These are phyloP conservation scores for Lacerta bilineata DNA, from an alignment of 2,797 vertebrate genomes.

Conservation along the genomic window DNA sequence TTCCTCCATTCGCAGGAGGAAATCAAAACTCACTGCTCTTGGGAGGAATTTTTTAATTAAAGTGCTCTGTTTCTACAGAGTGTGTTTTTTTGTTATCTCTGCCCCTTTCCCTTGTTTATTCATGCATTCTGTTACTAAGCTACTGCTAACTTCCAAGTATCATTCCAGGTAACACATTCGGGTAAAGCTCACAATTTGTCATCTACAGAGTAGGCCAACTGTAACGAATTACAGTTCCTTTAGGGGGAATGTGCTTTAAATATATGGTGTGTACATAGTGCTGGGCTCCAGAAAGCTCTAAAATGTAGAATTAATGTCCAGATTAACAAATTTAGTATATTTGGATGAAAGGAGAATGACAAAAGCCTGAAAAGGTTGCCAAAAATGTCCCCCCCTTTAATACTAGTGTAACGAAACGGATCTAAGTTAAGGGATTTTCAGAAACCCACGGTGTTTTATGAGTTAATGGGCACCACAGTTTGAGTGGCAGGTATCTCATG, in stretches of 20 bases:
- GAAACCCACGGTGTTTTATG: too few species aligned
- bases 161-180: conserved; percentile 1
- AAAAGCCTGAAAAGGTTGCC: neutral
- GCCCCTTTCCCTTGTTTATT: neutral
- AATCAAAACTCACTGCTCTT: neutral
- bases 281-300: neutral
- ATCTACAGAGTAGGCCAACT: neutral
- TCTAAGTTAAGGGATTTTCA: too few species aligned
- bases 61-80: conserved; percentile 16
- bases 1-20: accelerated
- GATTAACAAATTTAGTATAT: neutral
- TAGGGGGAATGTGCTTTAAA: too few species aligned
- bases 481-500: too few species aligned
- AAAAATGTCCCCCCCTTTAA: neutral
- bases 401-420: too few species aligned
- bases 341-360: neutral
- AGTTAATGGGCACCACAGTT: too few species aligned
- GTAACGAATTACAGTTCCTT: too few species aligned
- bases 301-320: neutral
- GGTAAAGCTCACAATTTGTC: neutral
- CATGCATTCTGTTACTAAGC: neutral
- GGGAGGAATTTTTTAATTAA: conserved; percentile 50
- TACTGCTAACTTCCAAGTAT: neutral
- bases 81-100: neutral
- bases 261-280: neutral